Evolutionary conservation across 30 jellyfish, hydroid and myxozoan species (phyloP), one percentile per base, ranked within the genome.

Genomic region (Aurelia aurita): DNA sequence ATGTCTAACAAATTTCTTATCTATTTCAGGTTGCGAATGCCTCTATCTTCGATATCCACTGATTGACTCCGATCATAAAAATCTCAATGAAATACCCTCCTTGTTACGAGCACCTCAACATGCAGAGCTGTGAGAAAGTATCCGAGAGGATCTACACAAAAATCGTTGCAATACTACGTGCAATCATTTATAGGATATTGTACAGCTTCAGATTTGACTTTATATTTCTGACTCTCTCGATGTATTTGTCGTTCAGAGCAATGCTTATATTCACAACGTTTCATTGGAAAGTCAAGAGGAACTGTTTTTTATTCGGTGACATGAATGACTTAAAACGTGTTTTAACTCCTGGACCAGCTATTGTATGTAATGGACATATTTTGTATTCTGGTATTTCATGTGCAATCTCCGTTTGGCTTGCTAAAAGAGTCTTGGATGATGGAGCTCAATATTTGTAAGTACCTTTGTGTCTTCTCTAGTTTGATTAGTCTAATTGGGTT

Each of bases 321-420:
- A 29, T 81, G 57, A 67, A 81, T 68, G 91, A 81, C 19, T 26
- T 81, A 5, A 67, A 81, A 57, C 66, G 91, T 13, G 80, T 69
- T 4, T 77, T 81, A 6, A 81, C 85, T n/a, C 91, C 91, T 3
- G 85, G 91, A 16, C 91, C 91, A 18, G 84, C 91, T 11, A 19
- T 81, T 43, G 58, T 54, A 15, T 81, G 91, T 53, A 68, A 81
- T 31, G 85, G 91, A 15, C 91, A 81, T 21, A 49, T 81, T 9
- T 74, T 81, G 18, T 66, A 27, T 69, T 45, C 91, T n/a, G 69
- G 51, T 31, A 31, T 44, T 44, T 31, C 80, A 14, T 67, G 84
- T 46, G 70, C 43, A 15, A 13, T 79, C 31, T 21, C 79, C 16
- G 43, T 79, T n/a, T 79, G 82, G 90, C 26, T 63, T 43, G 79